Evolutionary conservation across 2,797 vertebrate species (phyloP).

Genomic region (Hyperoplus immaculatus): DNA sequence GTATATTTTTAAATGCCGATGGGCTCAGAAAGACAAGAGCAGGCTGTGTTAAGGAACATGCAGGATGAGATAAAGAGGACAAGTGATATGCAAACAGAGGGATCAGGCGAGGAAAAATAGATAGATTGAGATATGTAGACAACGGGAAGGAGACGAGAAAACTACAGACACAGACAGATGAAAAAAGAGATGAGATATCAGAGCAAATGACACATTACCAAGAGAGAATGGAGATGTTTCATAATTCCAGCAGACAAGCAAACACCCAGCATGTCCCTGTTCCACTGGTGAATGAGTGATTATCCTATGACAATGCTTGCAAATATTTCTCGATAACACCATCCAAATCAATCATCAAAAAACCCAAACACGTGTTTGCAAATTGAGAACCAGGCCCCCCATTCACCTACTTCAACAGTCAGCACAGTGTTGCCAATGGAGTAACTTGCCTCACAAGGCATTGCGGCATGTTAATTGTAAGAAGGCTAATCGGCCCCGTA

Average conservation of each 20-base stretch:
- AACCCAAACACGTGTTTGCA: slow-evolving; percentile 65
- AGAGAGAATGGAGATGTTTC: slow-evolving; percentile 54
- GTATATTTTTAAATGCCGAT: slow-evolving; percentile 33
- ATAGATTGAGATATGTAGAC: slow-evolving; percentile 34
- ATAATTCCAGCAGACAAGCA: slow-evolving; percentile 52
- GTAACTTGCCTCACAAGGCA: slow-evolving; percentile 46
- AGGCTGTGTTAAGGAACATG: slow-evolving; percentile 36
- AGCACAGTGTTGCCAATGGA: slow-evolving; percentile 30
- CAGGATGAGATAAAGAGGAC: slow-evolving; percentile 35
- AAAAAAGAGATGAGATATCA: slow-evolving; percentile 55
- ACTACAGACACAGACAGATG: slow-evolving; percentile 26
- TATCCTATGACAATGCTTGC: slow-evolving; percentile 56
- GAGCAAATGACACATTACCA: slow-evolving; percentile 62
- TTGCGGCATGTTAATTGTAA: slow-evolving; percentile 40
- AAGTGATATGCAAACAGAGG: slow-evolving; percentile 33
- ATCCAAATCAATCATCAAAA: slow-evolving; percentile 71
- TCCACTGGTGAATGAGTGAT: slow-evolving; percentile 54
- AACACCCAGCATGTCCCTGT: slow-evolving; percentile 39
- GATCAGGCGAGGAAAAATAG: slow-evolving; percentile 32
- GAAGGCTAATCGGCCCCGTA: slow-evolving; percentile 50
- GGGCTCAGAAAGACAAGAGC: slow-evolving; percentile 27
- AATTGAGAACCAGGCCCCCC: slow-evolving; percentile 37
- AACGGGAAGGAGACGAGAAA: slow-evolving; percentile 33
- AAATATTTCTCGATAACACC: slow-evolving; percentile 53
- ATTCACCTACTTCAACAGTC: slow-evolving; percentile 58